phyloP scores from a whole-genome alignment of 2,113 vertebrate genomes.

The Parotia lawesii region DNA sequence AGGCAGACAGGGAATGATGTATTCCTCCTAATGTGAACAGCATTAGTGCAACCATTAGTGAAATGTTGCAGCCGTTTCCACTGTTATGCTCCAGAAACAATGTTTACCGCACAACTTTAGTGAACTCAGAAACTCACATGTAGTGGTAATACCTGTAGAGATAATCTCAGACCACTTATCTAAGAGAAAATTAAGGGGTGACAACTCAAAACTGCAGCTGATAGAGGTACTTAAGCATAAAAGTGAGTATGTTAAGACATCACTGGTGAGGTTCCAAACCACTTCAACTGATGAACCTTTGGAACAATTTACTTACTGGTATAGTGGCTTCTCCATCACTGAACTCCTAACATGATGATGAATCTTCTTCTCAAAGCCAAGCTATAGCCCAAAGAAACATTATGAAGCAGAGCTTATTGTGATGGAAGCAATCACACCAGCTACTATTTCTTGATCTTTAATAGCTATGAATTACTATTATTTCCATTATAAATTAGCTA shows the following conservation, averaged over 20 bases:
- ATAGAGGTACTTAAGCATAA: not conserved
- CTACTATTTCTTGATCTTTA: not conserved
- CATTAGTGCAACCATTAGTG: not conserved
- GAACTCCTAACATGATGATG: not conserved
- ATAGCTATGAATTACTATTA: not conserved
- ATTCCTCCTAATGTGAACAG: not conserved
- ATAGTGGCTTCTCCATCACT: not conserved
- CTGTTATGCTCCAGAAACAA: not conserved
- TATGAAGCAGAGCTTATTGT: not conserved
- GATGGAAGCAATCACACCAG: not conserved
- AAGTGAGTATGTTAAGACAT: not conserved
- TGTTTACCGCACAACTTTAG: not conserved
- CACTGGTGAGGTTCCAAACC: not conserved
- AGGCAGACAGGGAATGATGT: not conserved
- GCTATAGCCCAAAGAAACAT: not conserved
- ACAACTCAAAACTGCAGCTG: not conserved
- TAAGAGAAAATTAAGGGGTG: not conserved
- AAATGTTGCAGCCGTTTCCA: not conserved
- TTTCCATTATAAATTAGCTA: not conserved
- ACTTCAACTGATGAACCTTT: not conserved
- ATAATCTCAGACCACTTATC: not conserved
- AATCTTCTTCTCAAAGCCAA: not conserved
- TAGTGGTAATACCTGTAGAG: not conserved
- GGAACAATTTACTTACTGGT: not conserved
- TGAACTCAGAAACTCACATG: not conserved